These are phyloP conservation scores for Luperina nickerlii DNA, from an alignment of 2,888 invertebrate genomes.

Conservation along the genomic window DNA sequence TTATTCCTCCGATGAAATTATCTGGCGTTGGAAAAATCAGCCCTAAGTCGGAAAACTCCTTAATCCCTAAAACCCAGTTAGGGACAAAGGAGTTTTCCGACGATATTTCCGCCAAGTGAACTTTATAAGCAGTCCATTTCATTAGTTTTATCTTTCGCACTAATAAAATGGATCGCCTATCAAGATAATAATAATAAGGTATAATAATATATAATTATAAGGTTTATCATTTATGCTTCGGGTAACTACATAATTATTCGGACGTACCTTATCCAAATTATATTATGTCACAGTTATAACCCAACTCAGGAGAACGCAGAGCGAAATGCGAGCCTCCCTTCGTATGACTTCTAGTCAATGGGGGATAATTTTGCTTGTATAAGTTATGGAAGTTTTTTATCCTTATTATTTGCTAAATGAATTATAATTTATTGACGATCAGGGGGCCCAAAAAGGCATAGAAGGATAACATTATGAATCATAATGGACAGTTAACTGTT, in stretches of 20 bases:
- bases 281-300: constrained; percentile 3
- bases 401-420: not conserved
- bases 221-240: constrained; percentile 20
- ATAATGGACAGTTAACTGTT: no score
- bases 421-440: not conserved
- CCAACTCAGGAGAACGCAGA: constrained; percentile 14
- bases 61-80: constrained; percentile 5
- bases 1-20: no score
- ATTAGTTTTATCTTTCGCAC: constrained; percentile 17
- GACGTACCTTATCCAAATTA: constrained; percentile 3
- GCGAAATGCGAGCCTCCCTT: not conserved
- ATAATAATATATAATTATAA: constrained; percentile 15
- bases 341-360: not conserved
- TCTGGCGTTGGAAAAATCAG: no score
- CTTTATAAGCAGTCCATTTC: constrained; percentile 33
- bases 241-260: not conserved
- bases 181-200: not conserved
- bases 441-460: no score
- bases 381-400: not conserved
- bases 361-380: not conserved
- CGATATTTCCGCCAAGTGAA: constrained; percentile 33
- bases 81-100: not conserved
- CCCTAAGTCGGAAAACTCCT: constrained; percentile 9
- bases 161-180: constrained; percentile 30
- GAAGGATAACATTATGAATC: no score